phyloP scores from a whole-genome alignment of 2,113 vertebrate species.

The Callaeas wilsoni region DNA sequence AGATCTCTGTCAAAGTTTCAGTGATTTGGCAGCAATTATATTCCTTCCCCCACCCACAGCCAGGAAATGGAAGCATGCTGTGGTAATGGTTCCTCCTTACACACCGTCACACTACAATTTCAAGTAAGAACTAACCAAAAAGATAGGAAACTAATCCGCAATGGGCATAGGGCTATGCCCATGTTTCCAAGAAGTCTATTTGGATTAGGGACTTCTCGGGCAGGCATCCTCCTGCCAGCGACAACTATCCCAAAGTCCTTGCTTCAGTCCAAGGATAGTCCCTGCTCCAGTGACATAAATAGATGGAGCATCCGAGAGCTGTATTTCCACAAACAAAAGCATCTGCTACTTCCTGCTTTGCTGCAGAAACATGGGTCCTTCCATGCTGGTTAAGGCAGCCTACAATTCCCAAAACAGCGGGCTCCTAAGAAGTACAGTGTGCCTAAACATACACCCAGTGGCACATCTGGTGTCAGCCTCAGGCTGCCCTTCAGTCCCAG shows the following conservation, averaged over 20 bases:
- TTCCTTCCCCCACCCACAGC: neutral
- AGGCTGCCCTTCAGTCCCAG: neutral
- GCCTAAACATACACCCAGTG: neutral
- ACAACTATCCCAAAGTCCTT: neutral
- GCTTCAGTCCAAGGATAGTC: neutral
- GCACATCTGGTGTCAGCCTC: neutral
- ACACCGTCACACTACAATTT: neutral
- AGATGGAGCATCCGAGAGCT: neutral
- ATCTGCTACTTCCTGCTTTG: neutral
- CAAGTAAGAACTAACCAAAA: neutral
- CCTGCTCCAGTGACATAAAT: neutral
- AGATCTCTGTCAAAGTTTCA: neutral
- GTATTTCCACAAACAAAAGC: conserved; percentile 3
- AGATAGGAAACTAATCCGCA: neutral
- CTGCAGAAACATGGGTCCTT: neutral
- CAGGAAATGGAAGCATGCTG: neutral
- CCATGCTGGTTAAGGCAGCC: neutral
- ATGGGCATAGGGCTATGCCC: neutral
- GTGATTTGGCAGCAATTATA: neutral
- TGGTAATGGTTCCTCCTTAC: neutral
- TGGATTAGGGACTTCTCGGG: neutral
- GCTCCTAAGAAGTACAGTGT: neutral
- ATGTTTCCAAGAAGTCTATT: neutral
- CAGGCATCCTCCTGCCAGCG: neutral
- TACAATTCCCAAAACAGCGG: neutral